Evolutionary conservation across 2,797 vertebrate species (phyloP).

Genomic region (Trematomus bernacchii): DNA sequence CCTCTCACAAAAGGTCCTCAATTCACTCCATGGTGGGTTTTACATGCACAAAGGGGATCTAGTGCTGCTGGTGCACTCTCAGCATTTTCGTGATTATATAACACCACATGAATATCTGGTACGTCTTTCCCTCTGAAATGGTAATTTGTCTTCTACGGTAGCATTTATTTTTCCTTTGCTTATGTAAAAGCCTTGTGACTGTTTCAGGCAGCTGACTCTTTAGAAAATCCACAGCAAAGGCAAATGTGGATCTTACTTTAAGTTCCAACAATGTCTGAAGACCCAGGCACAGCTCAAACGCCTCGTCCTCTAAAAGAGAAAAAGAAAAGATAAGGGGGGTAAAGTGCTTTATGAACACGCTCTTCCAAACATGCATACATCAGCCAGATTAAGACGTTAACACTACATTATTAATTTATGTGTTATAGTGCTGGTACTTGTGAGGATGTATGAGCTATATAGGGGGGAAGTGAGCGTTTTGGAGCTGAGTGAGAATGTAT

Average conservation of each 20-base stretch:
- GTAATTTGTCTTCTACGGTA: not conserved
- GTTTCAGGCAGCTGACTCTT: not conserved
- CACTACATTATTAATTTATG: conserved; percentile 29
- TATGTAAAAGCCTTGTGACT: conserved; percentile 3
- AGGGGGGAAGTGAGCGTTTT: not conserved
- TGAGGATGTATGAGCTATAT: conserved; percentile 1
- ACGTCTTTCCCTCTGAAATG: not conserved
- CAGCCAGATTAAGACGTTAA: conserved; percentile 30
- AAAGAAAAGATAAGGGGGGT: conserved; percentile 27
- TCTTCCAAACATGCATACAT: conserved; percentile 29
- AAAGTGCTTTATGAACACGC: conserved; percentile 11
- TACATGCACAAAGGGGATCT: conserved; percentile 24
- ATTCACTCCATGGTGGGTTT: conserved; percentile 33
- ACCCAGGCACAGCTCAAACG: conserved; percentile 90
- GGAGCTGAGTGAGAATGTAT: conserved; percentile 19
- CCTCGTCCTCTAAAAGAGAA: conserved; percentile 87
- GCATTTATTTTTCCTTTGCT: not conserved
- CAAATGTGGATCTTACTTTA: conserved; percentile 86
- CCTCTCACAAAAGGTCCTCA: conserved; percentile 26
- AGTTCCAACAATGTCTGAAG: conserved; percentile 92
- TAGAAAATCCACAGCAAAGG: conserved; percentile 21
- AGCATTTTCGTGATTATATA: not conserved
- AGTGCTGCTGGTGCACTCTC: conserved; percentile 9
- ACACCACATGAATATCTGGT: not conserved
- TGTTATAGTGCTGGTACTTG: conserved; percentile 10